Evolutionary conservation across 2,113 vertebrate species (phyloP).

Genomic region (Neolamprologus ventralis): DNA sequence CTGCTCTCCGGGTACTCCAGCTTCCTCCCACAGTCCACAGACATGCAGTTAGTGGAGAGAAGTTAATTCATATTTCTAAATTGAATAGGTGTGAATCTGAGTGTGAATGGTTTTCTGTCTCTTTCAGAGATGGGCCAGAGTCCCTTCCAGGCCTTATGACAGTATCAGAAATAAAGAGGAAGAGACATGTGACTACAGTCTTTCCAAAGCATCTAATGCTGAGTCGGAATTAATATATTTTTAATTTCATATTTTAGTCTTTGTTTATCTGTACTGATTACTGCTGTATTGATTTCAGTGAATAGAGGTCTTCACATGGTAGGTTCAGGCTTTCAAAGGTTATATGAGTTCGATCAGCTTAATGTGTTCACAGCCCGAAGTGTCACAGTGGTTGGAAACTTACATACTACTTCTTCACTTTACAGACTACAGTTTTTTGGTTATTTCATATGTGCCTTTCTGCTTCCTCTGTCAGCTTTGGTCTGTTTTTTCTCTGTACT

Average conservation of each 20-base stretch:
- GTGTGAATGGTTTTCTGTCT: background rate
- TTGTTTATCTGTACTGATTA: background rate
- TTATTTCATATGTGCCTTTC: background rate
- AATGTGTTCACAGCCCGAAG: background rate
- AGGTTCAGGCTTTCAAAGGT: rapidly evolving
- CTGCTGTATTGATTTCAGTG: background rate
- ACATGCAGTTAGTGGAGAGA: background rate
- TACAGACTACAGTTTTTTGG: background rate
- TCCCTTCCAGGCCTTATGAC: rapidly evolving
- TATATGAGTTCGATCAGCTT: background rate
- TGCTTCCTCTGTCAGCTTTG: background rate
- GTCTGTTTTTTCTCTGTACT: background rate
- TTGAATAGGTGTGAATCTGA: rapidly evolving
- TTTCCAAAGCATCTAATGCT: background rate
- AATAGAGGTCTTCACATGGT: background rate
- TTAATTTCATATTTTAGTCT: rapidly evolving
- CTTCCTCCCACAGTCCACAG: rapidly evolving
- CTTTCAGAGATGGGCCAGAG: rapidly evolving
- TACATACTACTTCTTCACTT: background rate
- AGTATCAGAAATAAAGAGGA: background rate
- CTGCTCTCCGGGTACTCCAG: background rate
- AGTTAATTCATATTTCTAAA: rapidly evolving
- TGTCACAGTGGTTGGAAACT: background rate
- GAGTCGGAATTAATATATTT: background rate
- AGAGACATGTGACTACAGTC: background rate